Conservation (phyloP, 2,113 vertebrate genomes). For the Clarias macrocephalus region DNA sequence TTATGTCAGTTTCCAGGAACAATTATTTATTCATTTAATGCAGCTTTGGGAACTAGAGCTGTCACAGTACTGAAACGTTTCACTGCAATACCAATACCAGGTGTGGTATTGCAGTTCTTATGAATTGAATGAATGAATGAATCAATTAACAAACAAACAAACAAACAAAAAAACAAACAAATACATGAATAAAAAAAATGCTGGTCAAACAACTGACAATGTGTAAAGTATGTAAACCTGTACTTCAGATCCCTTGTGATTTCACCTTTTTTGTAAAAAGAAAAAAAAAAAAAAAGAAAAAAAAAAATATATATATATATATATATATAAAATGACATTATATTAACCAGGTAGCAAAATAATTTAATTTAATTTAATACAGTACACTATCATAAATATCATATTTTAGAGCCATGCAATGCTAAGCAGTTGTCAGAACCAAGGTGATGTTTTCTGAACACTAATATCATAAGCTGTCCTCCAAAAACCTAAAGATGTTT, state of each 20-base stretch:
- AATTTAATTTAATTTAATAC: not conserved
- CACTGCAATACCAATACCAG: not conserved
- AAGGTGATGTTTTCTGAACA: not conserved
- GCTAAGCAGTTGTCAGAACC: not conserved
- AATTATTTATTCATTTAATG: not conserved
- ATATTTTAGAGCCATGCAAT: not conserved
- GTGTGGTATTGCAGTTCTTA: not conserved
- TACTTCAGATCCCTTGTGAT: not conserved
- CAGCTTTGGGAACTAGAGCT: not conserved
- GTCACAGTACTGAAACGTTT: not conserved
- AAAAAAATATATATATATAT: too few species aligned
- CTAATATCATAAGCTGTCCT: not conserved
- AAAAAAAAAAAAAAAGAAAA: too few species aligned
- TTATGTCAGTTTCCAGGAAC: conserved; percentile 1
- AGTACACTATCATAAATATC: not conserved
- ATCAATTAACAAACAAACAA: too few species aligned
- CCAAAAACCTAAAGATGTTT: not conserved
- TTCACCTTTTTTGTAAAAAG: not conserved
- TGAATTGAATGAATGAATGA: too few species aligned
- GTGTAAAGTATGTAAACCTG: not conserved
- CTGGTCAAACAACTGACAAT: not conserved
- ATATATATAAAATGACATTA: not conserved
- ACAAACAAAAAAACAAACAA: too few species aligned
- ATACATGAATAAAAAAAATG: too few species aligned
- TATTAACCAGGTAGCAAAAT: not conserved